Conservation (phyloP, 2,797 vertebrate species). For the Rallus crepitans region DNA sequence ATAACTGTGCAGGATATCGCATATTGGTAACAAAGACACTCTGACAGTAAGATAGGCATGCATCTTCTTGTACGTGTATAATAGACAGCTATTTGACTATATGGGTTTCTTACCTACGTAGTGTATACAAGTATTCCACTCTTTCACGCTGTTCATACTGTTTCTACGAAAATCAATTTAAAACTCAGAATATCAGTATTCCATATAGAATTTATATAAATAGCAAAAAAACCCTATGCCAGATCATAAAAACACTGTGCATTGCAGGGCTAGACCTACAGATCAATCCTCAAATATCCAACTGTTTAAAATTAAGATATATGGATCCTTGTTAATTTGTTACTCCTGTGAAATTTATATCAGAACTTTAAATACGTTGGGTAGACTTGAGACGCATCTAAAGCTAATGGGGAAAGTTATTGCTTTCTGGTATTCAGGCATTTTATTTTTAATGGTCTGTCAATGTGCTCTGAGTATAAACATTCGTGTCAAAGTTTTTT, state of each 20-base stretch:
- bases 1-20: background rate
- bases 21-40: background rate
- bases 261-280: background rate
- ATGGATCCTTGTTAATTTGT: background rate
- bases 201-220: background rate
- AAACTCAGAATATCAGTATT: background rate
- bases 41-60: background rate
- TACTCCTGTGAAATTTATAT: background rate
- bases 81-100: background rate
- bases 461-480: background rate
- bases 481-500: background rate
- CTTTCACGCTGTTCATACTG: background rate
- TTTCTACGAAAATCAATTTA: background rate
- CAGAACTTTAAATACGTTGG: background rate
- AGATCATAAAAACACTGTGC: background rate
- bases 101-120: background rate
- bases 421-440: background rate
- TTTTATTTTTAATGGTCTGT: background rate
- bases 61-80: background rate
- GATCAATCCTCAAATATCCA: background rate
- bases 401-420: background rate
- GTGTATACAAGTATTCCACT: background rate
- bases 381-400: background rate
- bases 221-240: accelerated
- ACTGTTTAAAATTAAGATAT: background rate